phyloP scores from a whole-genome alignment of 1,140 invertebrate species.

The Armadillidium nasatum region DNA sequence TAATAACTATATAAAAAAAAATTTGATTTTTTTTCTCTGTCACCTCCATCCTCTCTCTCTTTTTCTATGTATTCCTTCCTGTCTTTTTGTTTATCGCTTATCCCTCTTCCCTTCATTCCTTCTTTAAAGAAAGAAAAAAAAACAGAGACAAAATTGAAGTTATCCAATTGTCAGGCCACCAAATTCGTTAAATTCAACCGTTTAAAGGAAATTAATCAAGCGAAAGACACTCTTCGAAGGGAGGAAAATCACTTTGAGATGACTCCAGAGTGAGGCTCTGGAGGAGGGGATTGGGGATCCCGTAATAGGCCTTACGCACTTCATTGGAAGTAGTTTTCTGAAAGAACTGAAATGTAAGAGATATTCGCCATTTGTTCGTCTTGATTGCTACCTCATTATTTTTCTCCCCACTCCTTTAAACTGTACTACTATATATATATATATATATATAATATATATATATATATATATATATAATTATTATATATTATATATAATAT shows the following conservation, averaged over 20 bases:
- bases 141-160: neutral
- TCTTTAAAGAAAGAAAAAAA: too few species aligned
- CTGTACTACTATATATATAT: neutral
- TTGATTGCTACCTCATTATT: neutral
- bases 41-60: too few species aligned
- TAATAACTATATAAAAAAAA: too few species aligned
- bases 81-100: too few species aligned
- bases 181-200: neutral
- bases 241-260: neutral
- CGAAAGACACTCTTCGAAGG: neutral
- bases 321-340: neutral
- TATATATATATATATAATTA: neutral
- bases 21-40: too few species aligned
- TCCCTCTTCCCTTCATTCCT: too few species aligned
- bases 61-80: too few species aligned
- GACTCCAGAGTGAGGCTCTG: neutral
- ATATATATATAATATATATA: neutral
- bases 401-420: neutral
- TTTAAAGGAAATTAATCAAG: constrained; percentile 3
- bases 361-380: neutral
- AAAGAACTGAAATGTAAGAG: neutral
- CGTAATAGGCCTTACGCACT: constrained; percentile 11
- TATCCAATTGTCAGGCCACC: neutral
- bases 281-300: neutral
- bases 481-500: neutral